phyloP scores from a whole-genome alignment of 2,888 invertebrate species.

The Macrophya alboannulata region DNA sequence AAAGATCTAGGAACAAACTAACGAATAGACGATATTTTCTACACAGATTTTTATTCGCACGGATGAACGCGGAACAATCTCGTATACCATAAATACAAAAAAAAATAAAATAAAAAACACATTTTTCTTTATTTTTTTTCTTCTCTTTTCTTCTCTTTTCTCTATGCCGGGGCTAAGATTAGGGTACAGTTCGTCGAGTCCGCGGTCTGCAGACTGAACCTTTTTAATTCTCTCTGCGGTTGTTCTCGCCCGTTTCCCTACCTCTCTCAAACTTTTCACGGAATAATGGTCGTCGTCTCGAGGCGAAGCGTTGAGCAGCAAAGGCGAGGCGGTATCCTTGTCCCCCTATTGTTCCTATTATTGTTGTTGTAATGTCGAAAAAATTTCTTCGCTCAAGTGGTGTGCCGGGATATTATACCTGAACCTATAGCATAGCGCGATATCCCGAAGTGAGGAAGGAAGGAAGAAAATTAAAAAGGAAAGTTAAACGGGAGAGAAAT shows the following conservation, averaged over 20 bases:
- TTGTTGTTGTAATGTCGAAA: constrained; percentile 20
- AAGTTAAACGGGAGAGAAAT: background rate
- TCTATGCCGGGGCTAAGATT: background rate
- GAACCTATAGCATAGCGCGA: too few relatives aligned
- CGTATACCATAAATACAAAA: background rate
- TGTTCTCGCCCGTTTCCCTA: background rate
- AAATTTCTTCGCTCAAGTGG: background rate
- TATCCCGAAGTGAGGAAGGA: background rate
- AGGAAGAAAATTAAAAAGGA: background rate
- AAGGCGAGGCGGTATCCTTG: background rate
- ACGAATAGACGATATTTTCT: background rate
- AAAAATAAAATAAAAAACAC: background rate
- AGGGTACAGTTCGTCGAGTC: background rate
- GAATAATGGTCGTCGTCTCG: background rate
- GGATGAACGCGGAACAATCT: too few relatives aligned
- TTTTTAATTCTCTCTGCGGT: constrained; percentile 13
- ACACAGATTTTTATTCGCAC: too few relatives aligned
- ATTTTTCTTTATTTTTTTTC: background rate
- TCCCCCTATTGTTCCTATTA: constrained; percentile 8
- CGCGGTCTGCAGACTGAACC: constrained; percentile 1
- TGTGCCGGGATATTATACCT: background rate
- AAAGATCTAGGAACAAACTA: background rate
- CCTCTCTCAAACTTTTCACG: background rate
- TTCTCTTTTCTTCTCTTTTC: background rate
- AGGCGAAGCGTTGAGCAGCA: constrained; percentile 7